phyloP scores from a whole-genome alignment of 2,113 vertebrate genomes.

The Sus scrofa region DNA sequence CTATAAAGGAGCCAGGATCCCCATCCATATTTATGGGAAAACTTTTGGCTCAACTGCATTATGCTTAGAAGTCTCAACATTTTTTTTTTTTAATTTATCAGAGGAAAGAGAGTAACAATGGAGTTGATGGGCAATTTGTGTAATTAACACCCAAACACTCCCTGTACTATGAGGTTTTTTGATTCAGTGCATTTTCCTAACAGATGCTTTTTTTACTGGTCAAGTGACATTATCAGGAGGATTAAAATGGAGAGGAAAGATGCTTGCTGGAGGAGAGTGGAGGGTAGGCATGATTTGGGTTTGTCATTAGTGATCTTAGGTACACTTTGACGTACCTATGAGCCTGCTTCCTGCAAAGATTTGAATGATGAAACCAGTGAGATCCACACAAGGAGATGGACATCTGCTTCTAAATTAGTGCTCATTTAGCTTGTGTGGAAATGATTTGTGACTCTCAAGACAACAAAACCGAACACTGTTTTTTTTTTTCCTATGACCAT shows the following conservation, averaged over 20 bases:
- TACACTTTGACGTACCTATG: constrained; percentile 64
- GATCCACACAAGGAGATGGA: constrained; percentile 71
- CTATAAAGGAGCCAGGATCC: background rate
- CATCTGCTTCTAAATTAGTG: constrained; percentile 81
- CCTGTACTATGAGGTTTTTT: constrained; percentile 56
- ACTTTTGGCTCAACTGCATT: constrained; percentile 53
- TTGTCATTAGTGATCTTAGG: constrained; percentile 1
- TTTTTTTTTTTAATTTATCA: constrained; percentile 67
- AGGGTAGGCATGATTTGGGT: background rate
- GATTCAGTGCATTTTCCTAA: constrained; percentile 66
- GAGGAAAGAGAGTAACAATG: constrained; percentile 79
- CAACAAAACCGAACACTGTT: constrained; percentile 34
- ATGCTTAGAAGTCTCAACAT: constrained; percentile 63
- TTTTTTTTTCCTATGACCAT: constrained; percentile 54
- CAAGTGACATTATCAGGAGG: constrained; percentile 62
- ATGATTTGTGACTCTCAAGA: constrained; percentile 72
- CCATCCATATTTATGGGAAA: constrained; percentile 67
- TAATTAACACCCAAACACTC: constrained; percentile 84
- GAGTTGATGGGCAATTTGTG: constrained; percentile 82
- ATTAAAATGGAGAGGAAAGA: constrained; percentile 51
- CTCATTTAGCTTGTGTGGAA: constrained; percentile 80
- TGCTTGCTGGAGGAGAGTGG: background rate
- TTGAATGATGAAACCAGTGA: constrained; percentile 72
- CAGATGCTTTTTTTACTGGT: constrained; percentile 81
- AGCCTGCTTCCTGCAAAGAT: constrained; percentile 55